Base-by-base conservation (phyloP, 1,140 invertebrate genomes). In the Nylanderia fulva region DNA sequence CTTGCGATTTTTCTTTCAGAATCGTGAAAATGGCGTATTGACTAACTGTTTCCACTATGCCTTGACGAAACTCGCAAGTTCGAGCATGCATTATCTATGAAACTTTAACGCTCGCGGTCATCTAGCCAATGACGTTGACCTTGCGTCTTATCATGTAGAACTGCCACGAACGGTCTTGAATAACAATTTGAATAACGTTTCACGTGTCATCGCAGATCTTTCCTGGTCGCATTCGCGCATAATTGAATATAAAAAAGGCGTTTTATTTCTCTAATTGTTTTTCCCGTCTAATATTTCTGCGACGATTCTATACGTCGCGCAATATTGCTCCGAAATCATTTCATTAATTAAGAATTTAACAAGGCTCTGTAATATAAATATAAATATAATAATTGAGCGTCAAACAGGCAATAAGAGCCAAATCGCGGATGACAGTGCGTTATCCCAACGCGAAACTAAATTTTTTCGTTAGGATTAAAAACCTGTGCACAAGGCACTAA, bases 41-140 rank as follows among this genome's bases (percentile, higher is more conserved):
- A 5, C 8, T 13, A 52, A 9, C 8, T 66, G 42, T 87, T 56
- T 42, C 68, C 33, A 48, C 9, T 24, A n/a, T 18, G 52, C 84
- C 61, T 64, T 72, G 24, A 0, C 11, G 21, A 48, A 79, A 80
- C 13, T 84, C 76, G 82, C 83, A 74, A 58, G 48, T 27, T 27
- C 64, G 29, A 74, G 54, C 54, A 21, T 86, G 75, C 61, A 85
- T 89, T 90, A 90, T 90, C 89, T 87, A 80, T 58, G 60, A 83
- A 87, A 84, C 52, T 77, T 82, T 80, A 90, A 90, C 74, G 85
- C 87, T 82, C 76, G 45, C 15, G 71, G 80, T 87, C 85, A 90
- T 89, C 85, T 61, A 27, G 85, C 77, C 77, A 84, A 89, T 85
- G 85, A 88, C 82, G 85, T 11, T 60, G 80, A 86, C 88, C 88